Base-by-base conservation (phyloP, 2,113 vertebrate species). In the Gallinago undulata region DNA sequence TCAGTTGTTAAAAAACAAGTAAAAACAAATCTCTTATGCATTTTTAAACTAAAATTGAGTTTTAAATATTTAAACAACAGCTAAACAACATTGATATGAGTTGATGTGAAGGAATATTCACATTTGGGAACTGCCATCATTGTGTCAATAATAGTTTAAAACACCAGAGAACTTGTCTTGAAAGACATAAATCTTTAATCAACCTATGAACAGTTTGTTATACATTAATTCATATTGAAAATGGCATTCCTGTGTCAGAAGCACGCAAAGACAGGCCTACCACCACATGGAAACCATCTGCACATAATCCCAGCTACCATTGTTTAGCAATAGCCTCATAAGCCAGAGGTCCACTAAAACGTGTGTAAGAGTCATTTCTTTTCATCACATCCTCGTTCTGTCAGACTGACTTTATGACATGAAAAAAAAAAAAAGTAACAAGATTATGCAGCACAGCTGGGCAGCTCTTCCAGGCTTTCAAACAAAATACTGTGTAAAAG, bases 121-220 rank as follows among this genome's bases (percentile, higher is more conserved):
- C n/a, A 43, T 84, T 91, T 92, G 66, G 57, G 37, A 89, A 76
- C n/a, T 76, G n/a, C 28, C 55, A 67, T 85, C 33, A 39, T 39
- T 70, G 21, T 84, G 86, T 92, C 86, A 96, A 93, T 84, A 89
- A 68, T n/a, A 70, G 74, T 37, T 89, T 93, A 84, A 94, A 90
- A 73, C 18, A 66, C 50, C 21, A 10, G 57, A 72, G 11, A 77
- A 92, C 18, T 60, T 75, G 35, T 84, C 75, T 57, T 43, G 30
- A 48, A 82, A 79, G 39, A 66, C 48, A 90, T 92, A 94, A 95
- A 95, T 92, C 33, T 93, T 95, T 82, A 92, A 92, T 91, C 56
- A 78, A 62, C 33, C 13, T 81, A 51, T 60, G 62, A 87, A 75
- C 35, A 57, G 27, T 70, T 79, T 89, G 62, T 92, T 93, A 41